Conservation (phyloP, 23 tunicate genomes). For the Halocynthia aurantium region DNA sequence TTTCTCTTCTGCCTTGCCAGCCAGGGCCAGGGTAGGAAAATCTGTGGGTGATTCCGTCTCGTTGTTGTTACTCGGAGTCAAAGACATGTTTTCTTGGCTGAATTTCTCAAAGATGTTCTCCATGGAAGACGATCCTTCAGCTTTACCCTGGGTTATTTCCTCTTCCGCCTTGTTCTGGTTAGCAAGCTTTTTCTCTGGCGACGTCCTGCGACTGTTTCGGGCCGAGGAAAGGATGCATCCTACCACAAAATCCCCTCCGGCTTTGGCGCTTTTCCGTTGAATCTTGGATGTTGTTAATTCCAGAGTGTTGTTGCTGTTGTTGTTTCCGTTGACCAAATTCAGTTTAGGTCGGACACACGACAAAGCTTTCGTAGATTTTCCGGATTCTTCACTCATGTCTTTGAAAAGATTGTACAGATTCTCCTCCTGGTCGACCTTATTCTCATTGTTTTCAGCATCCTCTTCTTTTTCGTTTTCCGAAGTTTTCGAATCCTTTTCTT, state of each 20-base stretch:
- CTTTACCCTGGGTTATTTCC: neutral
- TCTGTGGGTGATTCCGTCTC: neutral
- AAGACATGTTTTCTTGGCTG: slow-evolving; percentile 2
- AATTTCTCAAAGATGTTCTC: slow-evolving; percentile 21
- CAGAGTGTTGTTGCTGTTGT: neutral
- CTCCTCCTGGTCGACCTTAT: neutral
- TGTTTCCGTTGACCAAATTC: slow-evolving; percentile 5
- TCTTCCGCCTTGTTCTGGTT: slow-evolving; percentile 4
- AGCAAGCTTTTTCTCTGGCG: slow-evolving; percentile 14
- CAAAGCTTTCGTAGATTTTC: neutral
- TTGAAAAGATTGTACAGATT: neutral
- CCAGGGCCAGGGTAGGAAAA: neutral
- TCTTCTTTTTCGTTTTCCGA: neutral
- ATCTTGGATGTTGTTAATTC: slow-evolving; percentile 20
- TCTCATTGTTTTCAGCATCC: neutral
- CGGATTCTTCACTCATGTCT: neutral
- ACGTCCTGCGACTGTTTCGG: slow-evolving; percentile 12
- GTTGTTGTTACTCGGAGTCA: neutral
- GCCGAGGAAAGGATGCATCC: slow-evolving; percentile 46
- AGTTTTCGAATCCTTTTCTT: neutral
- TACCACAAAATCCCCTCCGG: slow-evolving; percentile 72
- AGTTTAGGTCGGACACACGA: neutral
- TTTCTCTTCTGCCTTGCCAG: neutral
- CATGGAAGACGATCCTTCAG: neutral
- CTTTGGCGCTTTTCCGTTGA: slow-evolving; percentile 64